These are phyloP conservation scores for Turdus rufiventris DNA, from an alignment of 2,113 vertebrate species.

Conservation along the genomic window DNA sequence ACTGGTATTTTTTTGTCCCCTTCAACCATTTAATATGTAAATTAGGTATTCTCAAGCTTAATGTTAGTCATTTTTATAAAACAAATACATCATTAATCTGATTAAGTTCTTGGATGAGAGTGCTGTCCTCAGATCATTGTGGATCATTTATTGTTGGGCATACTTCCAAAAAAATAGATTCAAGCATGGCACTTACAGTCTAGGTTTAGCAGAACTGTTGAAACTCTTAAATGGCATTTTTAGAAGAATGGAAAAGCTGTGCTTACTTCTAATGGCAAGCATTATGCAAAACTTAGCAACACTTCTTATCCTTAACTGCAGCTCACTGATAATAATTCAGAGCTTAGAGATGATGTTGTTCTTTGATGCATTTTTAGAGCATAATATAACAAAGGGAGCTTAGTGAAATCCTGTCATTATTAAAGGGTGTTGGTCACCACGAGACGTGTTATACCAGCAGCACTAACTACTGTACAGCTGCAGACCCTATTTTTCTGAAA, in stretches of 20 bases:
- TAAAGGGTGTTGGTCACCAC: background rate
- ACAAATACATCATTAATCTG: slow-evolving; percentile 93
- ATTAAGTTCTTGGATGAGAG: slow-evolving; percentile 85
- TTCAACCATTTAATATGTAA: slow-evolving; percentile 77
- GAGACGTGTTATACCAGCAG: background rate
- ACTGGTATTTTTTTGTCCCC: slow-evolving; percentile 68
- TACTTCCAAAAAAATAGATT: slow-evolving; percentile 77
- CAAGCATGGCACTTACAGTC: slow-evolving; percentile 72
- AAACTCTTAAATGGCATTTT: slow-evolving; percentile 66
- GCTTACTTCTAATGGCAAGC: slow-evolving; percentile 50
- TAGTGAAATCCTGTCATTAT: slow-evolving; percentile 37
- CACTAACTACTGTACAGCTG: fast-evolving
- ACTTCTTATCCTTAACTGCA: slow-evolving; percentile 72
- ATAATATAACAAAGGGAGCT: slow-evolving; percentile 45
- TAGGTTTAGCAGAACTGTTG: slow-evolving; percentile 67
- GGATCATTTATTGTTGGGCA: slow-evolving; percentile 78
- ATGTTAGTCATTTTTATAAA: slow-evolving; percentile 88
- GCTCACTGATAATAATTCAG: slow-evolving; percentile 64
- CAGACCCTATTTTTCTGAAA: background rate
- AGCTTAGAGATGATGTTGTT: slow-evolving; percentile 56
- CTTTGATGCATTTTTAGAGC: slow-evolving; percentile 53
- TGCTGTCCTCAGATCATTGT: slow-evolving; percentile 79
- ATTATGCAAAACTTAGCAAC: slow-evolving; percentile 69
- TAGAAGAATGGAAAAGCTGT: slow-evolving; percentile 60
- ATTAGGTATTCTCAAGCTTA: slow-evolving; percentile 78